phyloP scores from a whole-genome alignment of 1,140 invertebrate species.

The Drosophila hydei region DNA sequence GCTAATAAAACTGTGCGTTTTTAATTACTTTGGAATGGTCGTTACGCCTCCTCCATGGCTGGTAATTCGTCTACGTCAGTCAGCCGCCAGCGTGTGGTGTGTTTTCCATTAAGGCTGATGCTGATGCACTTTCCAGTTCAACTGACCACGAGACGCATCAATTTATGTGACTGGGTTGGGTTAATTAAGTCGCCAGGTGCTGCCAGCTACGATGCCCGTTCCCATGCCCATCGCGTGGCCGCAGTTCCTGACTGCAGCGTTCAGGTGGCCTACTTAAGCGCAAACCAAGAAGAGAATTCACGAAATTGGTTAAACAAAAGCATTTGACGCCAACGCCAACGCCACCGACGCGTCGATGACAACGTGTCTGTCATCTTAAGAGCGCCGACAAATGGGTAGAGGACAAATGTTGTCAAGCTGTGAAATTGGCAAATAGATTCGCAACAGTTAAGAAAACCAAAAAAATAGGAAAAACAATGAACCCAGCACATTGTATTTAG shows the following conservation, averaged over 20 bases:
- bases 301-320: slow-evolving; percentile 53
- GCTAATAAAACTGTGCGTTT: slow-evolving; percentile 46
- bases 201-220: slow-evolving; percentile 25
- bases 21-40: slow-evolving; percentile 59
- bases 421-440: slow-evolving; percentile 73
- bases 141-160: slow-evolving; percentile 66
- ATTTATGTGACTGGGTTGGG: slow-evolving; percentile 55
- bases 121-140: slow-evolving; percentile 50
- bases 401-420: slow-evolving; percentile 48
- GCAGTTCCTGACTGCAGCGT: background rate
- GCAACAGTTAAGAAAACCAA: slow-evolving; percentile 48
- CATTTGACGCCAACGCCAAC: slow-evolving; percentile 46
- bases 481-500: slow-evolving; percentile 15
- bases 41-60: slow-evolving; percentile 49
- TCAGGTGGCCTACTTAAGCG: slow-evolving; percentile 31
- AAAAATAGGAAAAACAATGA: slow-evolving; percentile 39
- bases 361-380: slow-evolving; percentile 73
- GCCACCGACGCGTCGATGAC: slow-evolving; percentile 27
- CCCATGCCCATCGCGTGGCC: background rate
- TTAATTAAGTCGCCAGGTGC: slow-evolving; percentile 74
- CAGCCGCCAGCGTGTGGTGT: slow-evolving; percentile 15
- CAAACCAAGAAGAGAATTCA: slow-evolving; percentile 44
- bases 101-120: slow-evolving; percentile 44
- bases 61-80: slow-evolving; percentile 76
- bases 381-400: slow-evolving; percentile 54